Percentiles rank a stretch among this genome's conserved stretches.
Conservation (phyloP, 2,888 invertebrate species). For the Orchesella flavescens region DNA sequence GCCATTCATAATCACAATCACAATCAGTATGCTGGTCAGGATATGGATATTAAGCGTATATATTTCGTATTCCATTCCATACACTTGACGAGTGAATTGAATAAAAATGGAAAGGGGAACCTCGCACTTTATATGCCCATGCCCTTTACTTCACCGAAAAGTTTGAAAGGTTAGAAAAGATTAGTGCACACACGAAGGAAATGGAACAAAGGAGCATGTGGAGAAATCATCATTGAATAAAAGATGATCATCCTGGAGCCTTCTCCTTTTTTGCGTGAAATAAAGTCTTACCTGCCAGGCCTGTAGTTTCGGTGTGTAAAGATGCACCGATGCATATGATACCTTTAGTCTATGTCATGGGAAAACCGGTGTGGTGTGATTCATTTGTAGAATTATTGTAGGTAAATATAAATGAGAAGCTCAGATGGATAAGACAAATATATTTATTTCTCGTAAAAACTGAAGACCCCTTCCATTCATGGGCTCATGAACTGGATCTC, state of each 20-base stretch:
- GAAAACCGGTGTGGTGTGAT: constrained; percentile 40
- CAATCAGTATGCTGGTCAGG: neutral
- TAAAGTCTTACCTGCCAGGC: neutral
- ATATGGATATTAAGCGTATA: neutral
- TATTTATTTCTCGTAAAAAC: neutral
- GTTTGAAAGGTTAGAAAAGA: neutral
- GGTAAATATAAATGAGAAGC: neutral
- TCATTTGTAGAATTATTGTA: constrained; percentile 21
- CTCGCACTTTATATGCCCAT: neutral
- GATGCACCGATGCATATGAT: constrained; percentile 51
- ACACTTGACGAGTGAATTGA: neutral
- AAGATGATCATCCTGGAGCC: constrained; percentile 11
- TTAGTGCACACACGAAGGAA: constrained; percentile 46
- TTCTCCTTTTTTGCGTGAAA: neutral
- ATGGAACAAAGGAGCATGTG: constrained; percentile 45
- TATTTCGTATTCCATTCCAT: constrained; percentile 8
- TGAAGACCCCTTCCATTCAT: constrained; percentile 32
- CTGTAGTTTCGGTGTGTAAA: constrained; percentile 1
- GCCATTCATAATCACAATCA: neutral
- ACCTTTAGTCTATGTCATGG: constrained; percentile 30
- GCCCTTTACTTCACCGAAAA: neutral
- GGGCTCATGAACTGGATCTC: constrained; percentile 47
- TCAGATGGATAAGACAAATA: constrained; percentile 34
- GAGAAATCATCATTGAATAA: constrained; percentile 35
- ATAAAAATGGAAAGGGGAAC: constrained; percentile 12